Evolutionary conservation across 1,140 invertebrate genomes (phyloP).

Genomic region (Aethina tumida): DNA sequence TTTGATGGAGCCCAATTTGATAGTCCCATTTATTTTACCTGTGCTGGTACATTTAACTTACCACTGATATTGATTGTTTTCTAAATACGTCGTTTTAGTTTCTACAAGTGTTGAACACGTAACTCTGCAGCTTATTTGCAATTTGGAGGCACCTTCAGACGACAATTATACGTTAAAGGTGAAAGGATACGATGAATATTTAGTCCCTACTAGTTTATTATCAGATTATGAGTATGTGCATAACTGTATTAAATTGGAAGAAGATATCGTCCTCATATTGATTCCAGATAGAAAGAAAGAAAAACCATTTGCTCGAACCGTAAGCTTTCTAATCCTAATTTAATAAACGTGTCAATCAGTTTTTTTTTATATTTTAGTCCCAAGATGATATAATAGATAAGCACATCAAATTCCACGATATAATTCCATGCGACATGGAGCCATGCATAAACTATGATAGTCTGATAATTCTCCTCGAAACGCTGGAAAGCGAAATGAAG

Average conservation of each 20-base stretch:
- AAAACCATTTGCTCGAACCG: constrained; percentile 57
- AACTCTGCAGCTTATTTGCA: constrained; percentile 75
- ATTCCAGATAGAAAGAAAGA: constrained; percentile 54
- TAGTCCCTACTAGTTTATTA: constrained; percentile 55
- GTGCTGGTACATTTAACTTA: constrained; percentile 56
- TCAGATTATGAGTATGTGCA: constrained; percentile 90
- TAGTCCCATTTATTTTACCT: constrained; percentile 72
- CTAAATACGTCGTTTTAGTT: constrained; percentile 47
- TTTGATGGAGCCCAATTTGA: constrained; percentile 40
- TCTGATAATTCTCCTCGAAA: constrained; percentile 71
- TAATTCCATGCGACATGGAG: constrained; percentile 62
- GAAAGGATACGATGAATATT: constrained; percentile 71
- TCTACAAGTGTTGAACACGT: constrained; percentile 79
- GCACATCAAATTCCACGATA: constrained; percentile 58
- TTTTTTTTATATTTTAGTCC: constrained; percentile 34
- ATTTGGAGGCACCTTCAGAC: constrained; percentile 48
- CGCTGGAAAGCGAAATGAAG: constrained; percentile 70
- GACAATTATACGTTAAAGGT: constrained; percentile 51
- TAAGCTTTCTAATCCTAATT: too few relatives aligned
- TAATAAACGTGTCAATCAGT: not conserved
- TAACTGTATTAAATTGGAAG: constrained; percentile 86
- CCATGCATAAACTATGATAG: constrained; percentile 66
- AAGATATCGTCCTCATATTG: constrained; percentile 74
- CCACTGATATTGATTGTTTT: constrained; percentile 6
- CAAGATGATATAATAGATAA: constrained; percentile 67